Base-by-base conservation (phyloP, 2,113 vertebrate genomes). In the Chaenogobius annularis region DNA sequence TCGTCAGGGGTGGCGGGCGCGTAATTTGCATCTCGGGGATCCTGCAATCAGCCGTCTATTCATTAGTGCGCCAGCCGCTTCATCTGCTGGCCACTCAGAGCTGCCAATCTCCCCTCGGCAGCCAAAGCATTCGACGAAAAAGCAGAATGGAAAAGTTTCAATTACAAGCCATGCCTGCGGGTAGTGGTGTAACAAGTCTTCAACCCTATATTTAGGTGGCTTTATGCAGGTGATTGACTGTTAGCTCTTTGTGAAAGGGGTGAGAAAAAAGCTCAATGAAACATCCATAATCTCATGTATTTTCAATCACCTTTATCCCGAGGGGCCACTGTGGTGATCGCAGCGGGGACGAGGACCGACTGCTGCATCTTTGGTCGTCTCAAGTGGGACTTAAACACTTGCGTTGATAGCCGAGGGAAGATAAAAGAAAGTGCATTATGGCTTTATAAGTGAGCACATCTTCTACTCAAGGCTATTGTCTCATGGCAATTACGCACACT, bases 11-110 rank as follows among this genome's bases (percentile, higher is more conserved):
- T 96, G 95, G 96, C 95, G 94, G 96, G 95, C 95, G 74, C 59
- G 94, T 96, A 98, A 99, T 99, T 98, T 98, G 95, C 96, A 94
- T 96, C 96, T 98, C 91, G 95, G 96, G 88, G 96, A 98, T 99
- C 96, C 96, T 98, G 97, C 97, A 99, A 99, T 99, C 98, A 99
- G 96, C 91, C 94, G 94, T 95, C 97, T 98, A 99, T 99, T 98
- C 98, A 99, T 99, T 99, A 99, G 95, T 90, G 94, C 95, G 93
- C 96, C 95, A 96, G 97, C 96, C 96, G 95, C 97, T 96, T 97
- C 95, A 96, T 97, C 96, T 95, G 95, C 95, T 85, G 94, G 92
- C 94, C 96, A 96, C 97, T 98, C 95, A 93, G 94, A 93, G 91
- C 92, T 98, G 98, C 96, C 97, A 99, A 98, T 98, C 98, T 97